These are phyloP conservation scores for Andrena marginata DNA, from an alignment of 2,888 invertebrate species.

Conservation along the genomic window DNA sequence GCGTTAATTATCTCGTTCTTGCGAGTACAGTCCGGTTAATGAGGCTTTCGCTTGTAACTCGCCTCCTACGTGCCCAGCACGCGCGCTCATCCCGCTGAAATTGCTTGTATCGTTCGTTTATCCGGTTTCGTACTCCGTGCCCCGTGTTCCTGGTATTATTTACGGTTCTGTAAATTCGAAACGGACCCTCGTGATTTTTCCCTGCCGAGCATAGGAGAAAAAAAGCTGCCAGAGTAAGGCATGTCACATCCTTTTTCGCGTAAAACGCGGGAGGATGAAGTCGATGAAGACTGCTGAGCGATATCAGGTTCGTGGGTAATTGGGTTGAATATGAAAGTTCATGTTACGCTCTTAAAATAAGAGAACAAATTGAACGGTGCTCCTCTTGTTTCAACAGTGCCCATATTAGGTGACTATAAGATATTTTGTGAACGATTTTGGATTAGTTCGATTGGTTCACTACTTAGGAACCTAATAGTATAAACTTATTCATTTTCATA, in stretches of 20 bases:
- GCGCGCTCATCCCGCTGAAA: constrained; percentile 50
- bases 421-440: no score
- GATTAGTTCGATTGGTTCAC: no score
- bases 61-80: constrained; percentile 77
- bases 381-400: no score
- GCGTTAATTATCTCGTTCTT: constrained; percentile 76
- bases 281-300: background rate
- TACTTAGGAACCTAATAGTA: no score
- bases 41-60: constrained; percentile 74
- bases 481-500: no score
- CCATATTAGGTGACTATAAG: no score
- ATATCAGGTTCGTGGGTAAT: background rate
- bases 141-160: constrained; percentile 36
- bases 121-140: constrained; percentile 33
- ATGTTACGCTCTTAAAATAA: background rate
- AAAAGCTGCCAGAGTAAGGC: background rate
- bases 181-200: constrained; percentile 20
- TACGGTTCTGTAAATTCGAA: constrained; percentile 47
- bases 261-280: background rate
- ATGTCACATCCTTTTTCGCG: background rate
- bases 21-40: constrained; percentile 72
- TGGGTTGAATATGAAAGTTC: background rate
- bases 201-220: background rate
- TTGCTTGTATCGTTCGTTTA: constrained; percentile 55
- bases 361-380: no score